Conservation (phyloP, 2,888 invertebrate species). For the Galeruca laticollis region DNA sequence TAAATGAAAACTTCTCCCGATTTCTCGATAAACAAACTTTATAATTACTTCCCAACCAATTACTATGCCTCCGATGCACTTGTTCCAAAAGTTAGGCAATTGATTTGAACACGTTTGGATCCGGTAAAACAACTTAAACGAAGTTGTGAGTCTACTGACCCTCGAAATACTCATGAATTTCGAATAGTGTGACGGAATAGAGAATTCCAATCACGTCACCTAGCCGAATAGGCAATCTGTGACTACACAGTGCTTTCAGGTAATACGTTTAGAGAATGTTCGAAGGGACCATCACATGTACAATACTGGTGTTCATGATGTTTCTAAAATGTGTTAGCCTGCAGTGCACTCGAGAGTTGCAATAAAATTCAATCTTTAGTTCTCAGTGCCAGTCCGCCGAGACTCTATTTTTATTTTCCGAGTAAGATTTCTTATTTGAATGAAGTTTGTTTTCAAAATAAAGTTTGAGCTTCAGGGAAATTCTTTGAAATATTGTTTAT, state of each 20-base stretch:
- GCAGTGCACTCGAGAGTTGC: conserved; percentile 23
- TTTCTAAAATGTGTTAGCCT: conserved; percentile 34
- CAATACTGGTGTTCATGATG: conserved; percentile 45
- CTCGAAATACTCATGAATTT: conserved; percentile 17
- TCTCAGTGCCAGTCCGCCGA: background rate
- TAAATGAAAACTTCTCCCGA: background rate
- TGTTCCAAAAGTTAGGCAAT: background rate
- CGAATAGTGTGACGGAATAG: conserved; percentile 43
- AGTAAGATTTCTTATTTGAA: background rate
- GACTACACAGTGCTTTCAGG: conserved; percentile 51
- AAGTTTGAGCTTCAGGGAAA: background rate
- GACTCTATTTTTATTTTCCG: conserved; percentile 12
- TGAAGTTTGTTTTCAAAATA: background rate
- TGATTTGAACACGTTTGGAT: background rate
- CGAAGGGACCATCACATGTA: conserved; percentile 42
- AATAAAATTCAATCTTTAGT: conserved; percentile 29
- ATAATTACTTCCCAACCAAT: conserved; percentile 6
- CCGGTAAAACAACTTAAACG: conserved; percentile 2
- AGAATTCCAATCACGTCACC: conserved; percentile 55
- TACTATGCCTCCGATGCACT: background rate
- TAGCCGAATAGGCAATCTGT: conserved; percentile 59
- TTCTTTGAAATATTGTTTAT: too few relatives aligned
- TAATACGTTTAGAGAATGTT: conserved; percentile 48
- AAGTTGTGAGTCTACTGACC: conserved; percentile 11
- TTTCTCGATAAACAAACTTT: background rate